A percentile compares a stretch with the other conserved stretches of the same genome.
These are phyloP conservation scores for Dicranocentrus wangi DNA, from an alignment of 2,888 invertebrate species.

Conservation along the genomic window DNA sequence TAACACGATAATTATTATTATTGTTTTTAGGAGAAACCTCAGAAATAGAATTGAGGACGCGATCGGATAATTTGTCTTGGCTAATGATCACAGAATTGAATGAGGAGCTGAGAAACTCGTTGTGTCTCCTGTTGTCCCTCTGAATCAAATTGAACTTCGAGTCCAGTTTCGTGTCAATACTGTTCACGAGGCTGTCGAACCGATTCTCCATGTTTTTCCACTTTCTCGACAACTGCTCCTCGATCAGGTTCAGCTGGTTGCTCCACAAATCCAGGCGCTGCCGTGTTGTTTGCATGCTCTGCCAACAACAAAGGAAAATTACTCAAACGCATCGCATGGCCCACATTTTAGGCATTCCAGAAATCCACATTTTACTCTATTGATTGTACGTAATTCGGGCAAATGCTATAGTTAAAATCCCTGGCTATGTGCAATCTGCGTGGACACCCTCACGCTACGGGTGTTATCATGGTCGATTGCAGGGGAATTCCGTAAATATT, in stretches of 20 bases:
- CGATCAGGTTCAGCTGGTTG: conserved; percentile 69
- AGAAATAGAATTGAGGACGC: conserved; percentile 23
- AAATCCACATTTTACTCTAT: too few relatives aligned
- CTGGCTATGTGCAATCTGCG: background rate
- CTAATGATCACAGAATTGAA: conserved; percentile 59
- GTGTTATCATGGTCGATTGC: background rate
- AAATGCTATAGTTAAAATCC: too few relatives aligned
- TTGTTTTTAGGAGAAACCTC: conserved; percentile 35
- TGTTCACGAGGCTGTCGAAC: conserved; percentile 64
- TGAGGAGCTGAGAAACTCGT: conserved; percentile 65
- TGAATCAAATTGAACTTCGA: conserved; percentile 69
- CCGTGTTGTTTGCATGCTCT: conserved; percentile 69
- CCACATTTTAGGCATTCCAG: background rate
- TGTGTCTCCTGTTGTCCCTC: conserved; percentile 70
- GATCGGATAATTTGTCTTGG: conserved; percentile 59
- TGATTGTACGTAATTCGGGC: too few relatives aligned
- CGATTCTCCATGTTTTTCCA: conserved; percentile 71
- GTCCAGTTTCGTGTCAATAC: conserved; percentile 69
- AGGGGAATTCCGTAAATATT: background rate
- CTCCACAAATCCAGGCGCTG: conserved; percentile 70
- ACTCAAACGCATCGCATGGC: background rate
- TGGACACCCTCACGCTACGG: background rate
- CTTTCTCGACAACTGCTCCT: conserved; percentile 70
- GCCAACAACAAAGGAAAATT: conserved; percentile 1
- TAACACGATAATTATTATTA: too few relatives aligned